Conservation (phyloP, 35 echinoderm and acorn worm species). For the Apostichopus californicus region DNA sequence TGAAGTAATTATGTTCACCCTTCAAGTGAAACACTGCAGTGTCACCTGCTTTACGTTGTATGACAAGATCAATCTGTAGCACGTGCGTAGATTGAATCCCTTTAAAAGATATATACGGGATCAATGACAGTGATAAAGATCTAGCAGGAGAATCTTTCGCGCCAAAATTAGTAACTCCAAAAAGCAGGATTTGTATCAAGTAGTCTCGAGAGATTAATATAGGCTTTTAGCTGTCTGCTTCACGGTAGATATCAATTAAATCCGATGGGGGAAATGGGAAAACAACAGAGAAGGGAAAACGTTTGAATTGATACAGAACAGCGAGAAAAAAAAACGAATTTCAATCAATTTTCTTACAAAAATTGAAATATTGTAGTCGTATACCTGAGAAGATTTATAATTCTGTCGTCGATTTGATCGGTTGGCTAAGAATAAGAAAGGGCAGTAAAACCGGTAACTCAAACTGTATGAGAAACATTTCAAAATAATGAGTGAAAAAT, state of each 20-base stretch:
- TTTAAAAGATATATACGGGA: not conserved
- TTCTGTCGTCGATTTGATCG: too few relatives aligned
- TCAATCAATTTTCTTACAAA: not conserved
- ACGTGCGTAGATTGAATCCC: not conserved
- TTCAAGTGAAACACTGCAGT: too few relatives aligned
- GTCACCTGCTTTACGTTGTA: too few relatives aligned
- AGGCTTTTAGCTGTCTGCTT: constrained; percentile 26
- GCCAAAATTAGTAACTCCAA: constrained; percentile 25
- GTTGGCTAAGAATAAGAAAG: too few relatives aligned
- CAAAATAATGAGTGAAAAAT: too few relatives aligned
- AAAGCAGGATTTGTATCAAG: not conserved
- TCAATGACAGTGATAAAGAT: constrained; percentile 13
- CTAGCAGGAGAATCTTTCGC: not conserved
- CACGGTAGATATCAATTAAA: constrained; percentile 23
- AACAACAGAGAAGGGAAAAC: not conserved
- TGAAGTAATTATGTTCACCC: too few relatives aligned
- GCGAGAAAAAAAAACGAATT: not conserved
- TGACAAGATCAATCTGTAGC: too few relatives aligned
- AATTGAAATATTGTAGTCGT: too few relatives aligned
- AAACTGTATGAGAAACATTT: too few relatives aligned
- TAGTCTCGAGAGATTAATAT: not conserved
- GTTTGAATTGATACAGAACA: not conserved
- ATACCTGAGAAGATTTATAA: too few relatives aligned
- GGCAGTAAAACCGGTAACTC: too few relatives aligned
- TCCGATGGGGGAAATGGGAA: not conserved